Conservation (phyloP, 2,888 invertebrate genomes). For the Aleiodes testaceus region DNA sequence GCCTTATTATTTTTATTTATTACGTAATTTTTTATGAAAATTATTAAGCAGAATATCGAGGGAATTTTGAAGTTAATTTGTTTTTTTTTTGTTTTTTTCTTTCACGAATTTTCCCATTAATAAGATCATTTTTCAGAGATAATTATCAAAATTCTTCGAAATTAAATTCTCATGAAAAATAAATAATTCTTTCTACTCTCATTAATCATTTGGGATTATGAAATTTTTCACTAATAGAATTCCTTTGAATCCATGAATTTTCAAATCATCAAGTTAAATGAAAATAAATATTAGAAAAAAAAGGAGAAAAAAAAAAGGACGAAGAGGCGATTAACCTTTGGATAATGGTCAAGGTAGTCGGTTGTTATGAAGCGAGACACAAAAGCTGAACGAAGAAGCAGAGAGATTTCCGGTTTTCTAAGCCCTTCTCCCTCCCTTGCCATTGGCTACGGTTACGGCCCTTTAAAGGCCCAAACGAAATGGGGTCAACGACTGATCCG, state of each 20-base stretch:
- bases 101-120: too few species aligned
- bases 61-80: background rate
- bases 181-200: too few species aligned
- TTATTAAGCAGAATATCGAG: background rate
- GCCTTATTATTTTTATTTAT: background rate
- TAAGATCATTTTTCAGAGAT: too few species aligned
- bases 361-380: slow-evolving; percentile 19
- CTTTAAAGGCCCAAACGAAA: slow-evolving; percentile 18
- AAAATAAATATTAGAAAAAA: background rate
- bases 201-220: too few species aligned
- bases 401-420: slow-evolving; percentile 26
- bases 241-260: slow-evolving; percentile 1
- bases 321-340: slow-evolving; percentile 5
- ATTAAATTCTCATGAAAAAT: too few species aligned
- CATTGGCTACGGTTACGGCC: slow-evolving; percentile 1
- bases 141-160: too few species aligned
- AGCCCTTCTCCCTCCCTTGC: slow-evolving; percentile 14
- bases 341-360: slow-evolving; percentile 22
- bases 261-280: background rate
- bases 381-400: slow-evolving; percentile 6
- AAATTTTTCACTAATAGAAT: too few species aligned
- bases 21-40: background rate
- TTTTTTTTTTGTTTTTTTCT: background rate
- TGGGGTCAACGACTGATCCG: slow-evolving; percentile 34
- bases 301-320: background rate